Evolutionary conservation across 1,140 invertebrate species (phyloP).

Genomic region (Campodea augens): DNA sequence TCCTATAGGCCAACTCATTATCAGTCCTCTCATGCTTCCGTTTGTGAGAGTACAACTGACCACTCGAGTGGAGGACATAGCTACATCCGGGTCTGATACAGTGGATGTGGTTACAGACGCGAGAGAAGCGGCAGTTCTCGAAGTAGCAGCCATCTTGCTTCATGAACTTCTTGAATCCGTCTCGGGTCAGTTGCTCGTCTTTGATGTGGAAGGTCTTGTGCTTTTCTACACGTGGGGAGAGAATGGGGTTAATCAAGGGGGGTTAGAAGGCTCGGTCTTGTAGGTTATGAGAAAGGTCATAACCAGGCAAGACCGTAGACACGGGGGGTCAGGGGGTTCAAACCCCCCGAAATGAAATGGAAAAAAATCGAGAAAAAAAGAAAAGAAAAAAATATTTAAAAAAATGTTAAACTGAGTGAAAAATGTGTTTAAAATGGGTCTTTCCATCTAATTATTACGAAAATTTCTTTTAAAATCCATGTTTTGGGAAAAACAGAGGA

Average conservation of each 20-base stretch:
- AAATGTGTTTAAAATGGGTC: too few species aligned
- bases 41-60: constrained; percentile 94
- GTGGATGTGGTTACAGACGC: constrained; percentile 94
- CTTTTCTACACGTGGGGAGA: constrained; percentile 67
- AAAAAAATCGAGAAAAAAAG: too few species aligned
- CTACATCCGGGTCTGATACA: constrained; percentile 88
- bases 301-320: too few species aligned
- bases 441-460: too few species aligned
- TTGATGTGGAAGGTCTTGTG: constrained; percentile 98
- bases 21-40: constrained; percentile 89
- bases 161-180: constrained; percentile 98
- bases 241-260: not conserved
- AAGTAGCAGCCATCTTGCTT: constrained; percentile 88
- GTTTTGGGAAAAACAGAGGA: too few species aligned
- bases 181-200: constrained; percentile 82
- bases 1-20: constrained; percentile 60
- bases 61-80: constrained; percentile 87
- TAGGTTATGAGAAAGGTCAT: too few species aligned
- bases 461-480: too few species aligned
- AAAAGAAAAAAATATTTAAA: too few species aligned
- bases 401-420: too few species aligned
- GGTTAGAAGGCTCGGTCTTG: too few species aligned
- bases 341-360: too few species aligned
- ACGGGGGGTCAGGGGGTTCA: too few species aligned
- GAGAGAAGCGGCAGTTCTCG: constrained; percentile 75